Conservation (phyloP, 2,888 invertebrate species). For the Platycnemis pennipes region DNA sequence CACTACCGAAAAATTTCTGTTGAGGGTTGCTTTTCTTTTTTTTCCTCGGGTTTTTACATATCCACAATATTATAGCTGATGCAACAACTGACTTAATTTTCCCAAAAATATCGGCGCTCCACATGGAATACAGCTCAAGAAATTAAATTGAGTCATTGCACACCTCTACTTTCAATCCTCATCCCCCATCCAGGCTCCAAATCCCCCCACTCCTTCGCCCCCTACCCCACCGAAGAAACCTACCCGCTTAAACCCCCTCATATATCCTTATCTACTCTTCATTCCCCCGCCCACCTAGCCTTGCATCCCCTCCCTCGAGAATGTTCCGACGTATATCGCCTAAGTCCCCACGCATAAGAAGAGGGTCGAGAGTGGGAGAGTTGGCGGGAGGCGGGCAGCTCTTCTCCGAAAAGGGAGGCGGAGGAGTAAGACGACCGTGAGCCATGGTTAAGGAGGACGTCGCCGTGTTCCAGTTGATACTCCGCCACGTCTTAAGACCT, state of each 20-base stretch:
- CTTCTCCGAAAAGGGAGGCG: background rate
- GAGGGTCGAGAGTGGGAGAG: background rate
- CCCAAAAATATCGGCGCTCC: too few relatives aligned
- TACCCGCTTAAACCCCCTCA: background rate
- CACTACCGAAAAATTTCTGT: too few relatives aligned
- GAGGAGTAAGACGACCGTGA: background rate
- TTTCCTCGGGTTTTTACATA: too few relatives aligned
- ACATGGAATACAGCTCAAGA: too few relatives aligned
- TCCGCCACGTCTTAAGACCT: conserved; percentile 51
- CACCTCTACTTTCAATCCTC: background rate
- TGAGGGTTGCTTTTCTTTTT: too few relatives aligned
- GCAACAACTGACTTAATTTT: too few relatives aligned
- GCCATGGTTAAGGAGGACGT: background rate
- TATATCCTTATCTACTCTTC: conserved; percentile 1
- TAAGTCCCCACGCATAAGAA: background rate
- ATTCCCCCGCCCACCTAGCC: background rate
- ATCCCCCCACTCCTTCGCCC: background rate
- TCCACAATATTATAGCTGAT: too few relatives aligned
- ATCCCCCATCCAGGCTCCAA: background rate
- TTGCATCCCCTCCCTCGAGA: background rate
- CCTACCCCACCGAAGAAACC: background rate
- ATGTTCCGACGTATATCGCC: background rate
- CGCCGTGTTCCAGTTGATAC: conserved; percentile 48
- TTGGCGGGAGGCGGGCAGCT: background rate
- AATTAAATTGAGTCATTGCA: too few relatives aligned